A percentile compares a stretch with the other conserved stretches of the same genome.
These are phyloP conservation scores for Melanotaenia nigrans DNA, from an alignment of 2,797 vertebrate genomes.

Conservation along the genomic window DNA sequence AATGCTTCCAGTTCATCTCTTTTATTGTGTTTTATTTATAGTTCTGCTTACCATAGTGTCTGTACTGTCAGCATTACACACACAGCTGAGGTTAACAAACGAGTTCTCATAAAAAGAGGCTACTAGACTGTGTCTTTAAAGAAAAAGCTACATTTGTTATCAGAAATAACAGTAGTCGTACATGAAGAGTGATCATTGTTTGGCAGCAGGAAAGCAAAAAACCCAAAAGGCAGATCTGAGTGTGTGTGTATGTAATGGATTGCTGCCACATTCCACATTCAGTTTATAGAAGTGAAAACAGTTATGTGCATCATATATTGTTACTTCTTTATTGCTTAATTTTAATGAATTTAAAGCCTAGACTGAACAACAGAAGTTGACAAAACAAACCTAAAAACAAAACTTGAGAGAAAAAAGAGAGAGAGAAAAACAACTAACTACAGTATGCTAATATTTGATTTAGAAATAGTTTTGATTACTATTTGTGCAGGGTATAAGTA, in stretches of 20 bases:
- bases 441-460: background rate
- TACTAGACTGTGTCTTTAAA: background rate
- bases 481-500: constrained; percentile 9
- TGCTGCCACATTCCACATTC: background rate
- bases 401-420: background rate
- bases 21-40: background rate
- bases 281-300: background rate
- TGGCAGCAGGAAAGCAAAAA: background rate
- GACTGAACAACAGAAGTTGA: background rate
- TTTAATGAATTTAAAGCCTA: background rate
- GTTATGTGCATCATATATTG: background rate
- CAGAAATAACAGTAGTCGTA: background rate
- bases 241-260: background rate
- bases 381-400: background rate
- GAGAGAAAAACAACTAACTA: too few species aligned
- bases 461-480: background rate
- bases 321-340: background rate
- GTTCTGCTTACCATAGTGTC: background rate
- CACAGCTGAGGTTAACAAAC: constrained; percentile 37
- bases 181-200: background rate
- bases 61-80: constrained; percentile 15
- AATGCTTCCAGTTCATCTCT: background rate
- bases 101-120: constrained; percentile 6
- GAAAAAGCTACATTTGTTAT: background rate
- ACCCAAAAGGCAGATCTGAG: background rate